phyloP scores from a whole-genome alignment of 1,140 invertebrate species.

The Drosophila watanabei region DNA sequence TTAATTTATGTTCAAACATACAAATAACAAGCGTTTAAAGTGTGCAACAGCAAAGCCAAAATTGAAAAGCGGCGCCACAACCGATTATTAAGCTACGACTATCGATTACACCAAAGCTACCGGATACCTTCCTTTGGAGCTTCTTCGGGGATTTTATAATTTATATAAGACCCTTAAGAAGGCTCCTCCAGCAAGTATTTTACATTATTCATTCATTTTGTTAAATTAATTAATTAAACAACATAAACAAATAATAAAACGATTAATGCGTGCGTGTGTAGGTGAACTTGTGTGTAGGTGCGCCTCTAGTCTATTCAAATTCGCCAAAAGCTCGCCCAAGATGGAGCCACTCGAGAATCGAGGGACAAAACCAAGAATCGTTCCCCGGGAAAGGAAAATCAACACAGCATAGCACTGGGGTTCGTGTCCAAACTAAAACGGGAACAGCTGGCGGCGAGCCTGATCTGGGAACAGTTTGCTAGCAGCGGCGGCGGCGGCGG shows the following conservation, averaged over 20 bases:
- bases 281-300: conserved; percentile 4
- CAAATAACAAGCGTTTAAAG: not conserved
- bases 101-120: conserved; percentile 18
- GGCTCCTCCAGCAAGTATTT: conserved; percentile 24
- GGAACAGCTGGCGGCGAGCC: conserved; percentile 38
- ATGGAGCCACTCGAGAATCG: conserved; percentile 61
- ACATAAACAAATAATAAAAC: conserved; percentile 3
- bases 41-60: conserved; percentile 36
- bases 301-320: conserved; percentile 86
- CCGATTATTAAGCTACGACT: conserved; percentile 25
- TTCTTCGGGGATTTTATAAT: not conserved
- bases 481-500: conserved; percentile 9
- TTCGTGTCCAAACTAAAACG: conserved; percentile 18
- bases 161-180: not conserved
- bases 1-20: not conserved
- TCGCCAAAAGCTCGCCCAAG: conserved; percentile 60
- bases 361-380: conserved; percentile 16
- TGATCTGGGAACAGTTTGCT: conserved; percentile 52
- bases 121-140: not conserved
- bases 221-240: conserved; percentile 11
- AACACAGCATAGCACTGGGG: conserved; percentile 10
- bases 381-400: not conserved
- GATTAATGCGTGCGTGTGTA: conserved; percentile 3
- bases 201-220: conserved; percentile 1
- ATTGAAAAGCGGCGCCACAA: conserved; percentile 35